These are phyloP conservation scores for Apamea monoglypha DNA, from an alignment of 2,888 invertebrate species.

Conservation along the genomic window DNA sequence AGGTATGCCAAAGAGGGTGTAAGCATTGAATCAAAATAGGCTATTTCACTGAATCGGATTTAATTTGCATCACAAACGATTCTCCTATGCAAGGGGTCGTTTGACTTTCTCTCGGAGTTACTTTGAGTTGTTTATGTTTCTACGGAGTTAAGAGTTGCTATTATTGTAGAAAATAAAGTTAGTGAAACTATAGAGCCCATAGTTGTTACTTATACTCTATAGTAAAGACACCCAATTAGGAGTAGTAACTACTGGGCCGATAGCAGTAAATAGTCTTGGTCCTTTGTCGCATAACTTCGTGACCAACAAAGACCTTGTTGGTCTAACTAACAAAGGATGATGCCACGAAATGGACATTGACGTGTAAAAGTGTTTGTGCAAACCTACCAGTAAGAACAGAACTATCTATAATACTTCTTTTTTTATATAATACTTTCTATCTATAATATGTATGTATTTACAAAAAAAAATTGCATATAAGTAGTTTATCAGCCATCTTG, in stretches of 20 bases:
- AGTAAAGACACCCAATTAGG: background rate
- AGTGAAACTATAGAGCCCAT: background rate
- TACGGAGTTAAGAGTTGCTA: slow-evolving; percentile 13
- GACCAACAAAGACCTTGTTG: background rate
- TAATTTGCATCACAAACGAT: slow-evolving; percentile 65
- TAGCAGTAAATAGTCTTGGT: background rate
- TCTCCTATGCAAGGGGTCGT: slow-evolving; percentile 29
- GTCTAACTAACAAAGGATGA: background rate
- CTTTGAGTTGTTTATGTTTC: slow-evolving; percentile 39
- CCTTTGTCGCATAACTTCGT: background rate
- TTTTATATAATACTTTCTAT: too few species aligned
- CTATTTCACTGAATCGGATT: slow-evolving; percentile 52
- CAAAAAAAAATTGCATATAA: too few species aligned
- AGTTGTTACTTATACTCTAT: background rate
- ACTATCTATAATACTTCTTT: too few species aligned
- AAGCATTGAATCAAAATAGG: slow-evolving; percentile 52
- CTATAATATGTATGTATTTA: too few species aligned
- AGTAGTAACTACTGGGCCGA: background rate
- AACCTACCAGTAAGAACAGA: too few species aligned
- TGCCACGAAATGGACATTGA: background rate
- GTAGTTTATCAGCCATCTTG: too few species aligned
- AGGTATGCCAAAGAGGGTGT: slow-evolving; percentile 33
- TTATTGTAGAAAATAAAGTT: slow-evolving; percentile 12
- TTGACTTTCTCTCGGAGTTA: slow-evolving; percentile 42
- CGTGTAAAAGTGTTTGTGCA: too few species aligned